Evolutionary conservation across 2,113 vertebrate genomes (phyloP).

Genomic region (Aphyosemion australe): DNA sequence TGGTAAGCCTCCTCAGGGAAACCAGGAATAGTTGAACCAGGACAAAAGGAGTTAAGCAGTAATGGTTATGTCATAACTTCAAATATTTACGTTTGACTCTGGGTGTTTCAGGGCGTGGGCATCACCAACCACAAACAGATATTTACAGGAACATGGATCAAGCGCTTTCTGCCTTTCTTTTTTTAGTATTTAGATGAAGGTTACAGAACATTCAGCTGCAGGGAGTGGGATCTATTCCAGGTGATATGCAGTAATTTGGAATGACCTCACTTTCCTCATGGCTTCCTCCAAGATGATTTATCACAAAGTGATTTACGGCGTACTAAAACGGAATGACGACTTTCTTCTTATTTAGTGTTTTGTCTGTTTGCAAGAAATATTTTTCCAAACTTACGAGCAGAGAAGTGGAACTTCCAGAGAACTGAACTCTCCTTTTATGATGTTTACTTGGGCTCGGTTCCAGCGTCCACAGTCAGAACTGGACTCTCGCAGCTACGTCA

Average conservation of each 20-base stretch:
- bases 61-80: conserved; percentile 64
- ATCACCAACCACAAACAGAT: conserved; percentile 67
- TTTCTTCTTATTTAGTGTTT: neutral
- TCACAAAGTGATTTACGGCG: conserved; percentile 1
- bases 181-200: conserved; percentile 47
- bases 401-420: neutral
- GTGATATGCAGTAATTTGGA: conserved; percentile 1
- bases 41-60: conserved; percentile 35
- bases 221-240: conserved; percentile 46
- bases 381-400: neutral
- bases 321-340: neutral
- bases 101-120: conserved; percentile 64
- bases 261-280: conserved; percentile 26
- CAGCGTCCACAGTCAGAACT: neutral
- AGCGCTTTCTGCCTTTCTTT: conserved; percentile 61
- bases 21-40: conserved; percentile 24
- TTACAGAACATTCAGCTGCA: conserved; percentile 36
- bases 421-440: neutral
- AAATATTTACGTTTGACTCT: conserved; percentile 65
- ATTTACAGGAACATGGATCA: conserved; percentile 66
- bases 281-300: conserved; percentile 15
- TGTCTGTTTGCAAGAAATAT: neutral
- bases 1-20: neutral
- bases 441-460: conserved; percentile 2
- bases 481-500: neutral